Evolutionary conservation across 2,797 vertebrate species (phyloP), one percentile per base, ranked within the genome.

Genomic region (Zalophus californianus): DNA sequence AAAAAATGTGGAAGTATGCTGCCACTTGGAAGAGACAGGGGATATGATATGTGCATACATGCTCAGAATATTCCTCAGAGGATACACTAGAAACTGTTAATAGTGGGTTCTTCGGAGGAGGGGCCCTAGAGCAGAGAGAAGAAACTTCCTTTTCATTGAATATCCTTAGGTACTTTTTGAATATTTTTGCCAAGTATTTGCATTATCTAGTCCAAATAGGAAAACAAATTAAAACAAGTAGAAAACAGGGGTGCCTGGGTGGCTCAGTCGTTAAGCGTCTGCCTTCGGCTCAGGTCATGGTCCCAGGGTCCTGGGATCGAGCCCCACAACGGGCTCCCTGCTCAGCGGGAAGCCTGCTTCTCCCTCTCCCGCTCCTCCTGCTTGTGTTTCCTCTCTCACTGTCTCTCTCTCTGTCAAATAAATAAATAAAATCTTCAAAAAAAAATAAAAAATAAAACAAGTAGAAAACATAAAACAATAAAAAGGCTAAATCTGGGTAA

Each of bases 171-270:
- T 82, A 92, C 35, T 82, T 44, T 60, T 23, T 9, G 25, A 66
- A 73, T 56, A 35, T 41, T 94, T 79, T 58, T 83, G 29, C 2
- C 70, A 90, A 78, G 11, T 60, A 92, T 54, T 52, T 94, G 48
- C 38, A 80, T 48, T 75, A 86, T 64, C 16, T 66, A 89, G 18
- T 50, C 23, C 18, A 48, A 90, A 62, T 75, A 44, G 16, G 16
- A 85, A 91, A 80, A 48, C 38, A 73, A 79, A 44, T n/a, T 38
- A 91, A 78, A 94, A 62, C 4, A 93, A 90, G 70, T 82, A 62
- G 38, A 84, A 92, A 80, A 84, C 7, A 52, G 38, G 38, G 38
- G 38, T 38, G 38, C 38, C 38, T 38, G 38, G 38, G 38, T 38
- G 38, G 4, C 38, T 38, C 38, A 38, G 38, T 38, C 38, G 38